Percentiles rank a stretch among this genome's conserved stretches.
phyloP scores from a whole-genome alignment of 2,113 vertebrate genomes.

The Myanophis thanlyinensis region DNA sequence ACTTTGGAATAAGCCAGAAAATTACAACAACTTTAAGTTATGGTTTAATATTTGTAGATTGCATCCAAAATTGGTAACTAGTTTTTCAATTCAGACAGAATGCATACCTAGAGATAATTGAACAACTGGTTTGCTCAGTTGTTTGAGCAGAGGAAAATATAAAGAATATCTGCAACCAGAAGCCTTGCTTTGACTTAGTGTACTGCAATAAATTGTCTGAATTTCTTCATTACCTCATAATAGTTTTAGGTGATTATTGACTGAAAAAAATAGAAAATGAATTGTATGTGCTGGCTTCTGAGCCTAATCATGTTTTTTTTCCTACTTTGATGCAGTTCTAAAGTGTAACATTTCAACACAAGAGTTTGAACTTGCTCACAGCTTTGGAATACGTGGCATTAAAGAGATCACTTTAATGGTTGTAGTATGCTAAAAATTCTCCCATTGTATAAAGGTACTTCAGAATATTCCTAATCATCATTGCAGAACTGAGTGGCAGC shows the following conservation, averaged over 20 bases:
- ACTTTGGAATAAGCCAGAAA: not conserved
- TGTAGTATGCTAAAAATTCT: not conserved
- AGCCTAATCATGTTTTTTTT: not conserved
- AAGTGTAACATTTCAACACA: accelerated
- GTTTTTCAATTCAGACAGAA: not conserved
- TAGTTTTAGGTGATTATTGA: not conserved
- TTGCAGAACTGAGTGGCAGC: not conserved
- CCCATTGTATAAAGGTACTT: not conserved
- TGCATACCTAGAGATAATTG: not conserved
- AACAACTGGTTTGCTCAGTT: not conserved
- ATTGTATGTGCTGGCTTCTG: accelerated
- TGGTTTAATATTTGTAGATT: not conserved
- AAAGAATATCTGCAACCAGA: not conserved
- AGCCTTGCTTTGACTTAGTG: not conserved
- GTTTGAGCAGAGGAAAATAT: not conserved
- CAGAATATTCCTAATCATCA: not conserved
- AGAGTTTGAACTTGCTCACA: not conserved
- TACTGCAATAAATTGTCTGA: not conserved
- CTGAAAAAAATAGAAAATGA: conserved; percentile 24
- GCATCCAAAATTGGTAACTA: not conserved
- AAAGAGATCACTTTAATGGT: not conserved
- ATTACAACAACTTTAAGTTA: not conserved
- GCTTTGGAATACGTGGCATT: accelerated
- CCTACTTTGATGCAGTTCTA: not conserved
- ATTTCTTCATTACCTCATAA: not conserved